Conservation (phyloP, 2,888 invertebrate genomes). For the Horisme vitalbata region DNA sequence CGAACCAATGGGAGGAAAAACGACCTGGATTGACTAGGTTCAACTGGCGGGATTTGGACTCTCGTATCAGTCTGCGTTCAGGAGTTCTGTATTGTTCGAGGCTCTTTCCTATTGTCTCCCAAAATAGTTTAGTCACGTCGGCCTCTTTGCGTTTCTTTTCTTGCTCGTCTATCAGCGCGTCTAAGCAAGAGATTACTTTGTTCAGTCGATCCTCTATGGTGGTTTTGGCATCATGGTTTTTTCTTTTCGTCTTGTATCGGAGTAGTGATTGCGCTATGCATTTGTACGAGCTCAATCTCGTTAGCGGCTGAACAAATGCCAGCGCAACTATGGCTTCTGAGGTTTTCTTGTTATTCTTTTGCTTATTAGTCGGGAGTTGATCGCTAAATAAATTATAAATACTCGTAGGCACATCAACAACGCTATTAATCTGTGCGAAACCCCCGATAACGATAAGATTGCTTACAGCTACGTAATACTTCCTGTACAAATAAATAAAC, state of each 20-base stretch:
- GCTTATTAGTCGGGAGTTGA: conserved; percentile 79
- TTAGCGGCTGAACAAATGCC: conserved; percentile 84
- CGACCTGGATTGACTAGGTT: conserved; percentile 87
- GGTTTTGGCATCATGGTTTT: conserved; percentile 63
- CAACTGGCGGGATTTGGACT: conserved; percentile 88
- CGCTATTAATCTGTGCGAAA: conserved; percentile 85
- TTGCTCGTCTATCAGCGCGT: conserved; percentile 84
- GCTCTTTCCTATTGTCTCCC: conserved; percentile 87
- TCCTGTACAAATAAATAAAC: conserved; percentile 87
- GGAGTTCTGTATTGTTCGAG: conserved; percentile 84
- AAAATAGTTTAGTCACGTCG: conserved; percentile 87
- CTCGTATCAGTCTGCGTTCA: conserved; percentile 89
- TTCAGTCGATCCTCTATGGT: conserved; percentile 79
- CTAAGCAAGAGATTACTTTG: conserved; percentile 84
- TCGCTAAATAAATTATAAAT: conserved; percentile 82
- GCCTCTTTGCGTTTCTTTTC: conserved; percentile 85
- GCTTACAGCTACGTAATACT: conserved; percentile 87
- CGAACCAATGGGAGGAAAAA: conserved; percentile 90
- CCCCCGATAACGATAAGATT: conserved; percentile 89
- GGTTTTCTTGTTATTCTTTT: conserved; percentile 79
- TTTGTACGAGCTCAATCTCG: conserved; percentile 84
- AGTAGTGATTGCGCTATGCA: conserved; percentile 83
- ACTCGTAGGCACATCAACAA: conserved; percentile 83
- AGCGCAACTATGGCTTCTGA: conserved; percentile 83
- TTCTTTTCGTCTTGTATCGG: conserved; percentile 70